Conservation (phyloP, 2,888 invertebrate species). For the Diarsia dahlii region DNA sequence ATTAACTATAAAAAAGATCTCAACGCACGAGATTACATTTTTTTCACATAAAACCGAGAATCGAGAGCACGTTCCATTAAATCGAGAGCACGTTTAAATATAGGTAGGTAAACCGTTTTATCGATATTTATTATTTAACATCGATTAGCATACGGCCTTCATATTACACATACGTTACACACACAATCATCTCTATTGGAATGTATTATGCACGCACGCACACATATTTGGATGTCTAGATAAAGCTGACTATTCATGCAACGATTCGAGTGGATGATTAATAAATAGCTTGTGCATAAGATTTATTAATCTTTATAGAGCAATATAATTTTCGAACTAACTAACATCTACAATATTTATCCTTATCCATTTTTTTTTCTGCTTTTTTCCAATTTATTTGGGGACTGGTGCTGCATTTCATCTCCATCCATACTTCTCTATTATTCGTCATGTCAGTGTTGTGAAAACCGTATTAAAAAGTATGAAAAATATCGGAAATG, state of each 20-base stretch:
- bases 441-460: neutral
- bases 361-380: too few relatives aligned
- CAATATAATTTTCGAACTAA: too few relatives aligned
- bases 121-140: slow-evolving; percentile 53
- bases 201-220: neutral
- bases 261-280: neutral
- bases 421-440: neutral
- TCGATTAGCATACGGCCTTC: slow-evolving; percentile 61
- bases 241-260: slow-evolving; percentile 21
- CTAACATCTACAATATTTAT: too few relatives aligned
- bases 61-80: slow-evolving; percentile 52
- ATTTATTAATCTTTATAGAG: too few relatives aligned
- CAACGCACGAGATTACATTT: slow-evolving; percentile 9
- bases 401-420: neutral
- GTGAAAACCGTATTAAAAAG: neutral
- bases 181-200: slow-evolving; percentile 5
- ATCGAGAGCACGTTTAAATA: slow-evolving; percentile 47
- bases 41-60: slow-evolving; percentile 35
- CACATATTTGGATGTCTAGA: neutral
- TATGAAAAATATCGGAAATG: neutral
- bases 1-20: slow-evolving; percentile 20
- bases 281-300: neutral
- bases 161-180: slow-evolving; percentile 33
- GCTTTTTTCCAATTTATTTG: neutral
- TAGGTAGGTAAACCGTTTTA: slow-evolving; percentile 43